Evolutionary conservation across 2,113 vertebrate genomes (phyloP), one percentile per base, ranked within the genome.

Genomic region (Cryptomyrus ogoouensis): DNA sequence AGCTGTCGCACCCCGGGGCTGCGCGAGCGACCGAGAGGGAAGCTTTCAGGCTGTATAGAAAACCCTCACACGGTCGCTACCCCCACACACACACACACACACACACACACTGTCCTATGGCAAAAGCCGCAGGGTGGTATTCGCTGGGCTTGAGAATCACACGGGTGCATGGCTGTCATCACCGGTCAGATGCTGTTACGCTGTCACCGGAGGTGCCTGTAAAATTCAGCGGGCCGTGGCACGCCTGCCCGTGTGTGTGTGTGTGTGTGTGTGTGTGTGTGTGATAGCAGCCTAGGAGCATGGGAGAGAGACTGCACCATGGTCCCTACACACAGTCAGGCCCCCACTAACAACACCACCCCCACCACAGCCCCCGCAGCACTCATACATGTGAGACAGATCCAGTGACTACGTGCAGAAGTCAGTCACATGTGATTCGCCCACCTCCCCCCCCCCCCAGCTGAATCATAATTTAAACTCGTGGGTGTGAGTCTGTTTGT

Each of bases 1-100:
- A 35, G 94, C 96, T 0, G 97, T 97, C 9, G 97, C 97, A 0
- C 97, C 96, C 0, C 93, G 95, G 92, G 96, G 97, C 19, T 96
- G 97, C 93, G 77, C 94, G 96, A 88, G 19, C 24, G 19, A 83
- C 35, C 52, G 50, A 83, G 50, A 83, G 39, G 58, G 52, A 53
- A 2, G 27, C 46, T 52, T 87, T 52, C 44, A 15, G 24, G 19
- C 44, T 42, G 44, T 84, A 47, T 77, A 19, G 70, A 77, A 77
- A 74, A 74, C 27, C 70, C 70, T 31, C 31, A 31, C 27, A 5
- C 1, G 4, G 24, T 12, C 3, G 49, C 47, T 10, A 49, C 12
- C 49, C 46, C 46, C 58, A 66, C 58, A 66, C 10, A 66, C n/a
- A 66, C n/a, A 27, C 62, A 66, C 62, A 66, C n/a, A 27, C n/a